Conservation (phyloP, 1,140 invertebrate genomes). For the Drosophila pseudoananassae region DNA sequence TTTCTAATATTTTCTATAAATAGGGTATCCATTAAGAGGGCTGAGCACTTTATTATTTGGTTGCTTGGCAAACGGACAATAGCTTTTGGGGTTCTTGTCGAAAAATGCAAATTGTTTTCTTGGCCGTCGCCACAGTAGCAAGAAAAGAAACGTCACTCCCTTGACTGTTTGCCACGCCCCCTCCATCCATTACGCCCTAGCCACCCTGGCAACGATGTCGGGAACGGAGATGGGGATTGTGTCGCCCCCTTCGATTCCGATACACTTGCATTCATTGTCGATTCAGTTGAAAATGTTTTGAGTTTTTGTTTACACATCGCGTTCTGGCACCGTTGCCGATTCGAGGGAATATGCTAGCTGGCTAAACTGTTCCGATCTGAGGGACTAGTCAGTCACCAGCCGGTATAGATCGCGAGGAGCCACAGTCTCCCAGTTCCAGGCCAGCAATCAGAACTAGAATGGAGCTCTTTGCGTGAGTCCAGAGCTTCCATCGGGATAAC, state of each 20-base stretch:
- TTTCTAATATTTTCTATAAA: neutral
- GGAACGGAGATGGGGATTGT: neutral
- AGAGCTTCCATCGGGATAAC: constrained; percentile 2
- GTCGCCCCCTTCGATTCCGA: constrained; percentile 19
- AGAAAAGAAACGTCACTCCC: constrained; percentile 5
- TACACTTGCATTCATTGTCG: constrained; percentile 30
- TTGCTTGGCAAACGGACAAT: constrained; percentile 67
- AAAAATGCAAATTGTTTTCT: constrained; percentile 71
- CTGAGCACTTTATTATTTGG: constrained; percentile 8
- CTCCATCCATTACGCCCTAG: constrained; percentile 9
- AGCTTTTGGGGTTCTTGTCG: constrained; percentile 34
- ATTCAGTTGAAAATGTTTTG: constrained; percentile 64
- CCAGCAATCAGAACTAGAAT: constrained; percentile 20
- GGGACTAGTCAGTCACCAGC: neutral
- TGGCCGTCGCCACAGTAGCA: constrained; percentile 48
- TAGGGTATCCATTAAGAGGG: neutral
- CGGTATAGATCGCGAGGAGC: constrained; percentile 10
- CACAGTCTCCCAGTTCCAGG: constrained; percentile 4
- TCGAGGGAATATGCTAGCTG: constrained; percentile 10
- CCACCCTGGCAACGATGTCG: constrained; percentile 34
- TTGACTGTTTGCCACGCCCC: constrained; percentile 1
- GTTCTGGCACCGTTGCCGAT: constrained; percentile 32
- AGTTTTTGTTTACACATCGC: constrained; percentile 65
- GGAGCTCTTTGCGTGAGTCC: constrained; percentile 70
- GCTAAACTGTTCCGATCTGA: constrained; percentile 6